Evolutionary conservation across 2,113 vertebrate species (phyloP), one percentile per base, ranked within the genome.

Genomic region (Centrocercus urophasianus): DNA sequence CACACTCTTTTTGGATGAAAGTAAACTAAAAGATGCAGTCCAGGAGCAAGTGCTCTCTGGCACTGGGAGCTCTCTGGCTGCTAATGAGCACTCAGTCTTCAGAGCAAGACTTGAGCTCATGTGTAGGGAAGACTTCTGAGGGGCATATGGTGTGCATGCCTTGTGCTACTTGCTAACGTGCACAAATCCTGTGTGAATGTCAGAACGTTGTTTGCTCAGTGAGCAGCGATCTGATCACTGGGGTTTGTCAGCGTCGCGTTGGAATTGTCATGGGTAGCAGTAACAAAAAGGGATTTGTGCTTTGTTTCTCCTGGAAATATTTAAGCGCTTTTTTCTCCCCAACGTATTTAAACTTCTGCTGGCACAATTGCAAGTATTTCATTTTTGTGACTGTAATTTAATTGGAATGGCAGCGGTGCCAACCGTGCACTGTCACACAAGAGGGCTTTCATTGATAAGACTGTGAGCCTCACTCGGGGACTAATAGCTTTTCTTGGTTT

Each of bases 371-470:
- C 59, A 75, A 66, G 56, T 28, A 3, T 75, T 61, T 59, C 24
- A 67, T 57, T 34, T 91, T 52, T 89, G 84, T 64, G 82, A 50
- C 61, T 80, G 83, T 66, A 90, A 87, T 32, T 92, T 73, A 83
- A 60, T 52, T 90, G 91, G 73, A 76, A 38, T 59, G 87, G 71
- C 78, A 78, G 71, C 54, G 77, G 38, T 86, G 52, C 61, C 57
- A 69, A 16, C 47, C 28, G 1, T 52, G 88, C 47, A 32, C 77
- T 74, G 77, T 86, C 94, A 85, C 52, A 36, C 54, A 30, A 70
- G 92, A 87, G 92, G 89, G 83, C 74, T 75, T 73, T 64, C 52
- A 20, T 61, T 92, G 93, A 87, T 95, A 88, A 90, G 92, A 57
- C 43, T 60, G 9, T 74, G 92, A 97, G 64, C 83, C 77, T 78